Evolutionary conservation across 2,888 invertebrate species (phyloP).

Genomic region (Ennomos fuscantarius): DNA sequence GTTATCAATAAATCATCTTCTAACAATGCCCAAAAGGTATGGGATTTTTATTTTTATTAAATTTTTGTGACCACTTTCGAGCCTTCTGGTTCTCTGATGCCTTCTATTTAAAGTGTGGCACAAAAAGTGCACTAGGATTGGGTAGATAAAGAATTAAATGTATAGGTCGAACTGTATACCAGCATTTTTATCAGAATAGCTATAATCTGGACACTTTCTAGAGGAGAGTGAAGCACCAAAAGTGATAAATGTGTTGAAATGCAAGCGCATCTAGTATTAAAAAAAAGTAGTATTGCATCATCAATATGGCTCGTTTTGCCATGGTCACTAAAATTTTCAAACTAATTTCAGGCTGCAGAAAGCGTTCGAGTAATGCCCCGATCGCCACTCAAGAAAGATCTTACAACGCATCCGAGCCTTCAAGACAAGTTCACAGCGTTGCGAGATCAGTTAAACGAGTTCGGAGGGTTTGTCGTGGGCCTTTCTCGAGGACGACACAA

Average conservation of each 20-base stretch:
- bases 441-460: slow-evolving; percentile 94
- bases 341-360: slow-evolving; percentile 85
- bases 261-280: too few relatives aligned
- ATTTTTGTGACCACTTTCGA: too few relatives aligned
- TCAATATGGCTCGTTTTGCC: background rate
- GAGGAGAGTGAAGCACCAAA: too few relatives aligned
- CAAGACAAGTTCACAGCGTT: slow-evolving; percentile 93
- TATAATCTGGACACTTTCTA: too few relatives aligned
- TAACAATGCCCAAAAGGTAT: slow-evolving; percentile 81
- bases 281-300: background rate
- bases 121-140: too few relatives aligned
- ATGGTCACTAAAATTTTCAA: background rate
- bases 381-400: slow-evolving; percentile 90
- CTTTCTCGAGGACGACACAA: slow-evolving; percentile 84
- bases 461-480: slow-evolving; percentile 92
- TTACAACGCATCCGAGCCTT: slow-evolving; percentile 92
- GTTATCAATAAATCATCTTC: slow-evolving; percentile 88
- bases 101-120: too few relatives aligned
- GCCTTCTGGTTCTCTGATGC: too few relatives aligned
- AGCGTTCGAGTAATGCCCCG: slow-evolving; percentile 91
- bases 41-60: background rate
- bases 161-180: too few relatives aligned
- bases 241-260: too few relatives aligned
- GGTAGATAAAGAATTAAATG: too few relatives aligned
- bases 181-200: too few relatives aligned